Base-by-base conservation (phyloP, 2,888 invertebrate species). In the Pandemis heparana region DNA sequence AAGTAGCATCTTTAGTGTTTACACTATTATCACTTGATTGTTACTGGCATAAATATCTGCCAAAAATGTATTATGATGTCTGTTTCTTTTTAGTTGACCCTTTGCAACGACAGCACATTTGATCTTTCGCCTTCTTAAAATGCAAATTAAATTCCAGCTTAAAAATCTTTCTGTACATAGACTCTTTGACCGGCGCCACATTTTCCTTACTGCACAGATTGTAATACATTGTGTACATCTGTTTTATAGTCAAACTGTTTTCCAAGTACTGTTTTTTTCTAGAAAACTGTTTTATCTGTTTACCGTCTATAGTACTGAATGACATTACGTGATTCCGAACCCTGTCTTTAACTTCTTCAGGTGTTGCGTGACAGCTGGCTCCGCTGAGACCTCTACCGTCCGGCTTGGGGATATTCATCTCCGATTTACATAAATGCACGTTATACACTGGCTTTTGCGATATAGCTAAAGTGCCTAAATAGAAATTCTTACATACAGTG, bases 161-260 rank as follows among this genome's bases (percentile, higher is more conserved):
- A 77, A 92, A 89, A 75, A 94, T 94, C 80, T 92, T 93, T 72
- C 94, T 91, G 70, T 92, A 94, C 94, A 94, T 94, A 0, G 92
- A 92, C 75, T 93, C 92, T 79, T 92, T 94, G 0, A 92, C 92
- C 10, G 87, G 80, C 10, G 78, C 78, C 1, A 82, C 63, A 76
- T 85, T 85, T 0, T 91, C 89, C 51, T 86, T 88, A 63, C 77
- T 82, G 72, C 91, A 93, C 1, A 89, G 87, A 74, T 77, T 85
- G 51, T 80, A 83, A 80, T 94, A 94, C 89, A 90, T 87, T 18
- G 81, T 86, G 69, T 87, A 92, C 92, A 94, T 91, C 60, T 92
- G 88, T 83, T 91, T 93, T 43, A 92, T 82, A 61, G 84, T 92
- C 60, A 92, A 82, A 81, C 79, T 85, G 0, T 86, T 79, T 14